Percentiles rank a stretch among this genome's conserved stretches.
These are phyloP conservation scores for Rhadinocentrus ornatus DNA, from an alignment of 2,797 vertebrate species.

Conservation along the genomic window DNA sequence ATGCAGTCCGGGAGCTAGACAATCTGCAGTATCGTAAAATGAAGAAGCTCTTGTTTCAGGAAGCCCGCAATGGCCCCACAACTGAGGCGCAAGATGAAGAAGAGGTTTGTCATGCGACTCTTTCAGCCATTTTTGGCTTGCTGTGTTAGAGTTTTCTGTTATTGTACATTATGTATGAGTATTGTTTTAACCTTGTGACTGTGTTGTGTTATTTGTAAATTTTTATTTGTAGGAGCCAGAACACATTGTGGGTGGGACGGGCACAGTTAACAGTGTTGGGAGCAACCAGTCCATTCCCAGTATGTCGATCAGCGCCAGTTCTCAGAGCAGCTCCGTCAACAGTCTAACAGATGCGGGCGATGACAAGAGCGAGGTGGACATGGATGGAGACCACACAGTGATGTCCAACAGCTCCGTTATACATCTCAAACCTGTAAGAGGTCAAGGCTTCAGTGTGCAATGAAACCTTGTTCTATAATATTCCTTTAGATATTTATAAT, in stretches of 20 bases:
- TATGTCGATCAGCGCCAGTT: conserved; percentile 99
- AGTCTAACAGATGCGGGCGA: conserved; percentile 96
- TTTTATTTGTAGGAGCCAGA: conserved; percentile 90
- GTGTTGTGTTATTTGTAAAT: conserved; percentile 11
- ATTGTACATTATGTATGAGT: not conserved
- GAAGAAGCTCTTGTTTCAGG: conserved; percentile 99
- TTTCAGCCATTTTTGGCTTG: not conserved
- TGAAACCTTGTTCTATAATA: not conserved
- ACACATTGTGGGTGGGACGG: conserved; percentile 89
- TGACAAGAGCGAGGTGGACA: conserved; percentile 95
- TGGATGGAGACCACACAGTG: conserved; percentile 97
- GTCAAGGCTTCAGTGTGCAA: not conserved
- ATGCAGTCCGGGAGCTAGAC: conserved; percentile 97
- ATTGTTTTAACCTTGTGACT: conserved; percentile 22
- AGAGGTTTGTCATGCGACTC: conserved; percentile 85
- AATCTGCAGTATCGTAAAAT: conserved; percentile 99
- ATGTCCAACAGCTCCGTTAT: conserved; percentile 99
- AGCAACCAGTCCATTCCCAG: conserved; percentile 99
- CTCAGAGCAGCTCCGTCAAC: conserved; percentile 99
- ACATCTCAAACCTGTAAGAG: conserved; percentile 92
- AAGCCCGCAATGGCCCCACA: conserved; percentile 94
- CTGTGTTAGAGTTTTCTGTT: not conserved
- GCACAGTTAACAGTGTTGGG: conserved; percentile 97
- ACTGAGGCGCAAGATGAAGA: conserved; percentile 96
- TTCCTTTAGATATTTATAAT: not conserved